Percentiles rank a stretch among this genome's conserved stretches.
Evolutionary conservation across 2,797 vertebrate genomes (phyloP).

Genomic region (Melanotaenia trifasciata): DNA sequence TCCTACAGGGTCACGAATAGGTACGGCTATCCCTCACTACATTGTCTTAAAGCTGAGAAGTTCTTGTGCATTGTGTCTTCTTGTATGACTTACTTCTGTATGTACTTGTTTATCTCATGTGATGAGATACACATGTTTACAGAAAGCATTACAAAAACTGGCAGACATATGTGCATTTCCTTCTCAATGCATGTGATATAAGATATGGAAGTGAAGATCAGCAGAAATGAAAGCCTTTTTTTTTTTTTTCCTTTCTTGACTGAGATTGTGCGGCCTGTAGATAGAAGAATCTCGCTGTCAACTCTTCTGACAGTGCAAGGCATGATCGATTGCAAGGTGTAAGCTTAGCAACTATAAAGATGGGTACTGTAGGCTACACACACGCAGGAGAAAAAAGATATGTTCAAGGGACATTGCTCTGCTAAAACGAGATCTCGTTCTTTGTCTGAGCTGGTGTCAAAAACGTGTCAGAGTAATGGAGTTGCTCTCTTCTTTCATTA

Average conservation of each 20-base stretch:
- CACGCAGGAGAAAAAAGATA: constrained; percentile 28
- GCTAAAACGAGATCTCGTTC: constrained; percentile 62
- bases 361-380: constrained; percentile 43
- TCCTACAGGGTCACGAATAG: neutral
- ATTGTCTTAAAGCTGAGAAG: neutral
- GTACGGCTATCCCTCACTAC: neutral
- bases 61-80: neutral
- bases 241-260: constrained; percentile 7
- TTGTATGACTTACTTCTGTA: neutral
- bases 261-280: constrained; percentile 27
- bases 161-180: neutral
- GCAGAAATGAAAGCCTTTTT: constrained; percentile 50
- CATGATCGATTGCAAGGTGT: constrained; percentile 69
- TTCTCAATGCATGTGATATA: constrained; percentile 2
- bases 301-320: constrained; percentile 55
- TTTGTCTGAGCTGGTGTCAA: constrained; percentile 69
- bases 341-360: constrained; percentile 57
- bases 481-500: constrained; percentile 85
- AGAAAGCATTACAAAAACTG: constrained; percentile 15
- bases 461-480: constrained; percentile 84
- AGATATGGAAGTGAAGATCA: constrained; percentile 40
- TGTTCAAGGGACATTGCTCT: constrained; percentile 56
- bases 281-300: constrained; percentile 59
- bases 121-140: neutral
- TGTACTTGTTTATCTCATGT: constrained; percentile 1